Conservation (phyloP, 2,888 invertebrate species). For the Zonitis immaculata region DNA sequence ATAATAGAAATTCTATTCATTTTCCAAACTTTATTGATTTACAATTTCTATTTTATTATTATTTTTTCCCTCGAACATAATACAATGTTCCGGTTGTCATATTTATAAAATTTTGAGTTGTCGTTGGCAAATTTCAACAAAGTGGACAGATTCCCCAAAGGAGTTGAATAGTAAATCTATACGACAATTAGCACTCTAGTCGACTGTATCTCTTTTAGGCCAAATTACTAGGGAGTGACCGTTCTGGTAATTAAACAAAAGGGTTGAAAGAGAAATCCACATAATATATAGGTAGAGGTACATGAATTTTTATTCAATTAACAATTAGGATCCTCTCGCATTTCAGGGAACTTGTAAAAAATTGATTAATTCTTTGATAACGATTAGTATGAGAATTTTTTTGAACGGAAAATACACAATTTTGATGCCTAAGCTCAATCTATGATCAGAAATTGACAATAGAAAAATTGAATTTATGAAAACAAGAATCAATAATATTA, state of each 20-base stretch:
- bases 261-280: slow-evolving; percentile 36
- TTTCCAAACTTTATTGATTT: background rate
- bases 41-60: background rate
- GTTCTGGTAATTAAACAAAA: slow-evolving; percentile 34
- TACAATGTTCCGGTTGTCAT: slow-evolving; percentile 9
- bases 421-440: no score
- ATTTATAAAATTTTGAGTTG: slow-evolving; percentile 16
- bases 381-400: no score
- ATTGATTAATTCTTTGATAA: no score
- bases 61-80: background rate
- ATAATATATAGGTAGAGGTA: no score
- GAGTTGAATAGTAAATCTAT: slow-evolving; percentile 31
- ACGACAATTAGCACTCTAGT: slow-evolving; percentile 41
- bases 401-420: no score
- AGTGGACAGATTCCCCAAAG: slow-evolving; percentile 24
- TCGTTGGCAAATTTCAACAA: slow-evolving; percentile 39
- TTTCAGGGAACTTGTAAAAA: no score
- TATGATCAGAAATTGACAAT: no score
- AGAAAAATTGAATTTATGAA: no score
- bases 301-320: no score
- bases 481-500: no score
- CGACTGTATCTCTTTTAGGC: slow-evolving; percentile 36
- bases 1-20: no score
- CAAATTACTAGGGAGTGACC: slow-evolving; percentile 44
- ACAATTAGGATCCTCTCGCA: no score